These are phyloP conservation scores for Chymomyza caudatula DNA, from an alignment of 2,888 invertebrate genomes.

Conservation along the genomic window DNA sequence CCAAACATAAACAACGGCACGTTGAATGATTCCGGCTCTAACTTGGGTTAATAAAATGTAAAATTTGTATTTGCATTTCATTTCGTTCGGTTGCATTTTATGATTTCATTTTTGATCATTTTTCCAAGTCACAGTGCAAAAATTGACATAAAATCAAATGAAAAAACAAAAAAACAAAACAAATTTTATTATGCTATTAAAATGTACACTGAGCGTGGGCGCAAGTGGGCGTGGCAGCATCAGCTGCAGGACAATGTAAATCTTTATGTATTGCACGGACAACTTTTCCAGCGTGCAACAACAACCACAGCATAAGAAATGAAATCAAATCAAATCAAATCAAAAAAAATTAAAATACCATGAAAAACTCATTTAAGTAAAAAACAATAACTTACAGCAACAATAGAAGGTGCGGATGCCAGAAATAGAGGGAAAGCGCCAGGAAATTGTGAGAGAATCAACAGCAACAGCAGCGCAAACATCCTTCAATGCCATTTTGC, in stretches of 20 bases:
- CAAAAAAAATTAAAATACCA: slow-evolving; percentile 32
- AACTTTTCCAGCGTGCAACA: background rate
- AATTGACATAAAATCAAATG: slow-evolving; percentile 67
- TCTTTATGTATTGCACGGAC: slow-evolving; percentile 19
- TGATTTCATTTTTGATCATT: slow-evolving; percentile 59
- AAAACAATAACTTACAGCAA: slow-evolving; percentile 6
- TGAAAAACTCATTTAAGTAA: slow-evolving; percentile 28
- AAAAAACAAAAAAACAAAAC: slow-evolving; percentile 12
- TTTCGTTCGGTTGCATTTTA: slow-evolving; percentile 65
- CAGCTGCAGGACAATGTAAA: slow-evolving; percentile 2
- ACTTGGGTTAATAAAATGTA: slow-evolving; percentile 63
- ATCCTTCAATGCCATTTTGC: slow-evolving; percentile 5
- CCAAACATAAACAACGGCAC: background rate
- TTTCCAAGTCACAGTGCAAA: slow-evolving; percentile 23
- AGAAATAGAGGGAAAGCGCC: background rate
- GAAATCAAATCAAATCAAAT: slow-evolving; percentile 22
- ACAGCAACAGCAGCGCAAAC: background rate
- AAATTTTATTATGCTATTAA: slow-evolving; percentile 55
- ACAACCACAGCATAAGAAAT: slow-evolving; percentile 12
- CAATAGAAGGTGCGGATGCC: background rate
- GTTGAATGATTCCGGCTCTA: background rate
- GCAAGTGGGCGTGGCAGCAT: background rate
- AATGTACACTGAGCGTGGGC: slow-evolving; percentile 5
- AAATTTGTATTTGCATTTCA: slow-evolving; percentile 57
- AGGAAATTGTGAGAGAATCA: background rate